Conservation (phyloP, 1,140 invertebrate genomes). For the Kradibia gibbosae region DNA sequence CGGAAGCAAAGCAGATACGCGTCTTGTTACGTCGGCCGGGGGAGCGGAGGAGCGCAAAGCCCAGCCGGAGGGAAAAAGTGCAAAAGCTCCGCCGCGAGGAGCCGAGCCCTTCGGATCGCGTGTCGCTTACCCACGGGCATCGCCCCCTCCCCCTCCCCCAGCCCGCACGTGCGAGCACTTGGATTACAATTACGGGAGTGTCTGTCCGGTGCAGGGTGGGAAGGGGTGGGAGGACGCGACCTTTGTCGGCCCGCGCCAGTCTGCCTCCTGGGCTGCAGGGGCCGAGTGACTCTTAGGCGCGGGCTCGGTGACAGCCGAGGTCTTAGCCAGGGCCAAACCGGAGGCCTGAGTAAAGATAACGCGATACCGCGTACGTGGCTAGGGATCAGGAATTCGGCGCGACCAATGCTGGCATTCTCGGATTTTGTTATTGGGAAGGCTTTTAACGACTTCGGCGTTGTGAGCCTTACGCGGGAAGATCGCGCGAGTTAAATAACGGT, state of each 20-base stretch:
- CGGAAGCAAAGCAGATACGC: neutral
- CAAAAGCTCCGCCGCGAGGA: neutral
- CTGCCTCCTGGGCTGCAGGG: neutral
- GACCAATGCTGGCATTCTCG: neutral
- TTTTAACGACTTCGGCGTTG: neutral
- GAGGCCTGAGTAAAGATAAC: neutral
- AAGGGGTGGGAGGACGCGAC: neutral
- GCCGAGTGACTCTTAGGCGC: neutral
- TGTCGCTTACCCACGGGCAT: no score
- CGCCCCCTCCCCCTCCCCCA: neutral
- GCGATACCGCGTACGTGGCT: neutral
- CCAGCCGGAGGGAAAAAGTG: neutral
- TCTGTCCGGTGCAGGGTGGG: neutral
- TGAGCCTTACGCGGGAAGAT: neutral
- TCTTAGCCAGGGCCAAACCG: neutral
- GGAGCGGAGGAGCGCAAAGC: neutral
- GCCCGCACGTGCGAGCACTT: neutral
- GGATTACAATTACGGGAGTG: slow-evolving; percentile 17
- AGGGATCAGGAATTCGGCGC: neutral
- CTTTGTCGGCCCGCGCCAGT: neutral
- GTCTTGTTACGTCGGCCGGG: neutral
- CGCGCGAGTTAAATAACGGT: neutral
- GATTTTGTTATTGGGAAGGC: neutral
- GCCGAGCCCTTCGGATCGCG: no score
- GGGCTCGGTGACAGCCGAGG: no score